Conservation (phyloP, 2,888 invertebrate genomes). For the Tubiluchus corallicola region DNA sequence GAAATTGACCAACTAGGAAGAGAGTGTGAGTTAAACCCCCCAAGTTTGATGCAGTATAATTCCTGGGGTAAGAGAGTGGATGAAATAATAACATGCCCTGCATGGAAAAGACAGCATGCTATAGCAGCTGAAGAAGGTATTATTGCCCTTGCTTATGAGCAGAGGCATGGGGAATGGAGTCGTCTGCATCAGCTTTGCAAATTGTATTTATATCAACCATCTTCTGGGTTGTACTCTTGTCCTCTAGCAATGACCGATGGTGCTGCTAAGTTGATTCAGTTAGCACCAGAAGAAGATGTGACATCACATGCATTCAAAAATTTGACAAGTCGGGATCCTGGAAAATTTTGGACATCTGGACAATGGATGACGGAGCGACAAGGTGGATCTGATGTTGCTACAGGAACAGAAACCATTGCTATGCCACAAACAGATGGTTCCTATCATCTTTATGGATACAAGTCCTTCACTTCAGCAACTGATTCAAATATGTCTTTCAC, state of each 20-base stretch:
- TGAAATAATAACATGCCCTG: slow-evolving; percentile 32
- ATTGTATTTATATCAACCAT: slow-evolving; percentile 33
- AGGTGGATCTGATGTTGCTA: slow-evolving; percentile 40
- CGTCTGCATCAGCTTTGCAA: slow-evolving; percentile 35
- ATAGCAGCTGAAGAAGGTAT: slow-evolving; percentile 37
- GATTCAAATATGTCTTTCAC: slow-evolving; percentile 38
- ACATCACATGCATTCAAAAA: slow-evolving; percentile 19
- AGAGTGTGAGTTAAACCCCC: slow-evolving; percentile 34
- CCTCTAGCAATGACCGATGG: slow-evolving; percentile 42
- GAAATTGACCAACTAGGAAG: slow-evolving; percentile 32
- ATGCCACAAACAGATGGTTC: slow-evolving; percentile 22
- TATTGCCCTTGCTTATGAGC: slow-evolving; percentile 33
- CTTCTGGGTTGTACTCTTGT: slow-evolving; percentile 36
- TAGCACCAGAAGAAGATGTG: slow-evolving; percentile 16
- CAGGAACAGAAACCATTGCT: slow-evolving; percentile 35
- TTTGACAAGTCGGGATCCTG: slow-evolving; percentile 30
- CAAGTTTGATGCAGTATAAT: slow-evolving; percentile 31
- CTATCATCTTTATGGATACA: slow-evolving; percentile 35
- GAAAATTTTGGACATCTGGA: slow-evolving; percentile 37
- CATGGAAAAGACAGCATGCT: slow-evolving; percentile 35
- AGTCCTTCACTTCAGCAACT: slow-evolving; percentile 40
- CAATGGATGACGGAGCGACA: slow-evolving; percentile 41
- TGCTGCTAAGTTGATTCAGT: slow-evolving; percentile 35
- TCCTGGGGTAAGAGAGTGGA: slow-evolving; percentile 37
- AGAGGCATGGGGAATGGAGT: slow-evolving; percentile 22